Conservation (phyloP, 1,140 invertebrate genomes). For the Wiebesia pumilae region DNA sequence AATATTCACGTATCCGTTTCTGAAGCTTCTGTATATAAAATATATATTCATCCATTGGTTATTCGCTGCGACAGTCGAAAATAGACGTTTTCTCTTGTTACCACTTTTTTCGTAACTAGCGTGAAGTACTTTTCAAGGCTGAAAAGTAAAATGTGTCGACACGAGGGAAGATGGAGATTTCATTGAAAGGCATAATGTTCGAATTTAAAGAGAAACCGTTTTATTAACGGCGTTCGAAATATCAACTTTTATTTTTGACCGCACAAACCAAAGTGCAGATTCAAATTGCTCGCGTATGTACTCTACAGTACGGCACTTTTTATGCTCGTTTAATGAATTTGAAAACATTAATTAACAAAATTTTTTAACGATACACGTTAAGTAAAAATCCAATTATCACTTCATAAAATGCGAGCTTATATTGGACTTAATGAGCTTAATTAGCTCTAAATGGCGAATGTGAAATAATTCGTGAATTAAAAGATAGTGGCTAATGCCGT, state of each 20-base stretch:
- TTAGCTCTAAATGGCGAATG: not conserved
- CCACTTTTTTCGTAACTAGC: not conserved
- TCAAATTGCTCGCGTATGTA: not conserved
- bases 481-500: too few relatives aligned
- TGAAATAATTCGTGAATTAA: not conserved
- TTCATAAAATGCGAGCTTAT: constrained; percentile 22
- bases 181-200: constrained; percentile 13
- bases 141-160: constrained; percentile 2
- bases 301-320: not conserved
- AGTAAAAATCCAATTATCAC: constrained; percentile 31
- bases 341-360: constrained; percentile 1
- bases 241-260: constrained; percentile 15
- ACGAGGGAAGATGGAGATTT: not conserved
- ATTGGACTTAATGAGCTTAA: constrained; percentile 17
- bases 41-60: not conserved
- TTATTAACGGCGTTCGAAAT: not conserved
- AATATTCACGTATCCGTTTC: not conserved
- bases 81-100: not conserved
- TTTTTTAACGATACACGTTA: constrained; percentile 5
- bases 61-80: not conserved
- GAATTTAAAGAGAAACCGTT: constrained; percentile 10
- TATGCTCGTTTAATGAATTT: not conserved
- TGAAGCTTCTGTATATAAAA: not conserved
- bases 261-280: not conserved
- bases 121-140: not conserved